phyloP scores from a whole-genome alignment of 2,888 invertebrate species.

The Amiota communis region DNA sequence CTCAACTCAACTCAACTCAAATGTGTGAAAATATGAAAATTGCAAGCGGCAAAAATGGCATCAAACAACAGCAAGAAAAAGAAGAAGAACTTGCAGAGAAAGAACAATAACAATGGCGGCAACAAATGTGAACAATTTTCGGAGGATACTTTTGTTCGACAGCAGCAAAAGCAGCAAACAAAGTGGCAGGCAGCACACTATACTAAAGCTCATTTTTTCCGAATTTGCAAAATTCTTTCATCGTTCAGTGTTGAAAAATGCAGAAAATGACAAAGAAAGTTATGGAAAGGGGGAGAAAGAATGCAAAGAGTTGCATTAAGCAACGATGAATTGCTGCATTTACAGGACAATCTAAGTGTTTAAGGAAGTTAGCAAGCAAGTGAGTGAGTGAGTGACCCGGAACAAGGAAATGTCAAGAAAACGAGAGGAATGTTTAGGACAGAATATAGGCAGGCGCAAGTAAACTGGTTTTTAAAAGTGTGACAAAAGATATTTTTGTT shows the following conservation, averaged over 20 bases:
- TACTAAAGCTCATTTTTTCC: neutral
- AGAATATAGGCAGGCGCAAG: slow-evolving; percentile 1
- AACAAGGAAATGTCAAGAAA: too few species aligned
- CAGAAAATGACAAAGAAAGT: slow-evolving; percentile 17
- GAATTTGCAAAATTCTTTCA: neutral
- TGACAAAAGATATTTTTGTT: neutral
- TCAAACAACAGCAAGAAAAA: slow-evolving; percentile 32
- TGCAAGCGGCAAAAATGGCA: slow-evolving; percentile 41
- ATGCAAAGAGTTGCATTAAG: slow-evolving; percentile 56
- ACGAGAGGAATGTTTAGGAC: too few species aligned
- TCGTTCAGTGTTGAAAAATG: neutral
- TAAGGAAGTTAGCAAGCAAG: neutral
- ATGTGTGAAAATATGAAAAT: neutral
- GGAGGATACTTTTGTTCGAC: slow-evolving; percentile 40
- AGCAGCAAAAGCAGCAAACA: slow-evolving; percentile 57
- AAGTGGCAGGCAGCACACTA: slow-evolving; percentile 59
- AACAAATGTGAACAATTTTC: slow-evolving; percentile 41
- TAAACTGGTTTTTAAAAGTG: neutral
- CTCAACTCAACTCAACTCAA: too few species aligned
- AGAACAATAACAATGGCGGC: slow-evolving; percentile 32
- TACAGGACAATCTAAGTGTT: slow-evolving; percentile 55
- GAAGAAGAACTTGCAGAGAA: slow-evolving; percentile 32
- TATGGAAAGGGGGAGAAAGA: neutral
- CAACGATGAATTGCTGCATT: slow-evolving; percentile 58
- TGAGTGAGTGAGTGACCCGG: too few species aligned